Base-by-base conservation (phyloP, 2,113 vertebrate species). In the Actenoides hombroni region DNA sequence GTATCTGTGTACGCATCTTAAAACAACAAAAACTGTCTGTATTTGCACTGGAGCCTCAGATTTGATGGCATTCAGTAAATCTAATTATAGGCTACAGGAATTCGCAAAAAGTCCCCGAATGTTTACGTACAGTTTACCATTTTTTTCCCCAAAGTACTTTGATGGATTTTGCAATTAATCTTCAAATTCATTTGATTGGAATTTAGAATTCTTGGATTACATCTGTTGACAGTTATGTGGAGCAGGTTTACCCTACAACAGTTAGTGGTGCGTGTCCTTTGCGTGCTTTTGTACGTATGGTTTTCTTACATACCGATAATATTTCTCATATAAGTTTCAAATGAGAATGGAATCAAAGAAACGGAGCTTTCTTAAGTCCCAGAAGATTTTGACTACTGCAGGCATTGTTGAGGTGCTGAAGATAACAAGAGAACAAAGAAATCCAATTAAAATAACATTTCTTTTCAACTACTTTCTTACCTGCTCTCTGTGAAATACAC, bases 401-500 rank as follows among this genome's bases (percentile, higher is more conserved):
- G 86, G 89, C 80, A 1, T 94, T 75, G 87, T 86, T 86, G 92
- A 97, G 88, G 89, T 95, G 83, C 86, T 81, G 90, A 85, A 95
- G 94, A 95, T 95, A 96, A 96, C 90, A 78, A 75, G 87, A 85
- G 92, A 97, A 94, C 91, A 96, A 91, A 96, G 76, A 89, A 94
- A 96, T 94, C 94, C 97, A 97, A 97, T 97, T 97, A 97, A 97
- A 97, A 92, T 83, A 89, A 93, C 94, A 89, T 95, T 94, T 80
- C 44, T 88, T 92, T 94, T 86, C 73, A 88, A 40, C 24, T 97
- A 35, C 33, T 75, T 73, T 91, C 74, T 81, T 77, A 92, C 88
- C 88, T 88, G 37, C 92, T 96, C 80, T 64, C 90, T 92, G 80
- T 92, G 91, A 85, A 94, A 69, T 77, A 63, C 5, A 8, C 64